These are phyloP conservation scores for Drosophila mimica DNA, from an alignment of 2,888 invertebrate species.

Conservation along the genomic window DNA sequence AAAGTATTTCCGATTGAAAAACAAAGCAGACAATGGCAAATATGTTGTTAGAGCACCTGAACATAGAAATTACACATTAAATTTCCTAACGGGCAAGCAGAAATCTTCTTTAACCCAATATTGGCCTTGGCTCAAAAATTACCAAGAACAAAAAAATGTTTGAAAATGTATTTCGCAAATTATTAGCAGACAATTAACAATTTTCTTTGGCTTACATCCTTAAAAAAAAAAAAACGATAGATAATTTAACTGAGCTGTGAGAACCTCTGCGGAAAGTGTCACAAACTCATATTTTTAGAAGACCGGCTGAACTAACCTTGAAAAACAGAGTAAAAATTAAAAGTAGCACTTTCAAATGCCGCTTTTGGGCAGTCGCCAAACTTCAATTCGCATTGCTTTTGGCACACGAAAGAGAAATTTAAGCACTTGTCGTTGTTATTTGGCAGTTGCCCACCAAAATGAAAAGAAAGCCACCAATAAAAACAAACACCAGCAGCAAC, in stretches of 20 bases:
- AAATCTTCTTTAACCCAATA: not conserved
- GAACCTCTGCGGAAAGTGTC: conserved; percentile 37
- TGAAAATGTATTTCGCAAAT: no score
- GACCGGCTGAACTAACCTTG: conserved; percentile 55
- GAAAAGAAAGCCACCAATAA: conserved; percentile 52
- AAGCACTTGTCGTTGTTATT: conserved; percentile 48
- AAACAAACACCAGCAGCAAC: conserved; percentile 38
- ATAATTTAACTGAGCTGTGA: not conserved
- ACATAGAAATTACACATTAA: not conserved
- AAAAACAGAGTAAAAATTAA: conserved; percentile 27
- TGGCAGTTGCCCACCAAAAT: conserved; percentile 49
- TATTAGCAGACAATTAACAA: not conserved
- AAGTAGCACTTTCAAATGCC: conserved; percentile 30
- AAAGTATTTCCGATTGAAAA: not conserved
- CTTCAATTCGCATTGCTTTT: conserved; percentile 60
- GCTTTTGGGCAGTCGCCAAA: conserved; percentile 44
- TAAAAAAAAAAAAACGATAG: not conserved
- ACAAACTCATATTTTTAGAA: conserved; percentile 16
- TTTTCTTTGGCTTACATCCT: not conserved
- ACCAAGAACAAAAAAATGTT: not conserved
- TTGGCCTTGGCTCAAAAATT: not conserved
- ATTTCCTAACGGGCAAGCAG: not conserved
- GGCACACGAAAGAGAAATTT: conserved; percentile 74
- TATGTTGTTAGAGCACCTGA: not conserved
- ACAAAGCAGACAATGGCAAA: not conserved